Base-by-base conservation (phyloP, 2,888 invertebrate species). In the Chrysolina americana region DNA sequence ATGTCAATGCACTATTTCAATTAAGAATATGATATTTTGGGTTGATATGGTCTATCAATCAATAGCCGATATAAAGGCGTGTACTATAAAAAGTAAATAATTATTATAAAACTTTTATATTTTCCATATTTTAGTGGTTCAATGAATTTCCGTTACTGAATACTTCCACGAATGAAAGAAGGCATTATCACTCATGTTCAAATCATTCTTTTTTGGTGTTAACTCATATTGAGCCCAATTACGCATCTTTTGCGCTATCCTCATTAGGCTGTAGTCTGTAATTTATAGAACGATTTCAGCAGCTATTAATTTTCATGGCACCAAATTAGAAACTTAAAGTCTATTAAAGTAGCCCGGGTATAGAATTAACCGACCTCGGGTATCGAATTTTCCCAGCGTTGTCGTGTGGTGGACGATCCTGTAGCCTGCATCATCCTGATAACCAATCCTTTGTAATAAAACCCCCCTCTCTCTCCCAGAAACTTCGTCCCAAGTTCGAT, bases 301-400 rank as follows among this genome's bases (percentile, higher is more conserved):
- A 62, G 56, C 70, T 70, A 73, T 76, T 76, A 76, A 76, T 76
- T 76, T 76, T 70, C 73, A 50, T 41, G 41, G 68, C 68, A 68
- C 48, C 73, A 70, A 76, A 73, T 76, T 76, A 68, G 70, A 73
- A 76, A 76, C 76, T 76, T 68, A 76, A 76, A 76, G 76, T 73
- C 73, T 76, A 76, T 69, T 76, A 70, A 76, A 76, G 76, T 73
- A 70, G 70, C 64, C 68, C 48, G 70, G 68, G 70, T 73, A 64
- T 48, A 65, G 70, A 76, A 73, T 71, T 73, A 76, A 73, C 70
- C 65, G 70, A 73, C 53, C 68, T 28, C 59, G 72, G 65, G 47
- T 73, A 70, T 76, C 73, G 59, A 59, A 59, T 59, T 70, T 65
- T 70, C 65, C 56, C 64, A 64, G 50, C 70, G 64, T 50, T 48